Evolutionary conservation across 2,888 invertebrate species (phyloP).

Genomic region (Nephrocerus scutellatus): DNA sequence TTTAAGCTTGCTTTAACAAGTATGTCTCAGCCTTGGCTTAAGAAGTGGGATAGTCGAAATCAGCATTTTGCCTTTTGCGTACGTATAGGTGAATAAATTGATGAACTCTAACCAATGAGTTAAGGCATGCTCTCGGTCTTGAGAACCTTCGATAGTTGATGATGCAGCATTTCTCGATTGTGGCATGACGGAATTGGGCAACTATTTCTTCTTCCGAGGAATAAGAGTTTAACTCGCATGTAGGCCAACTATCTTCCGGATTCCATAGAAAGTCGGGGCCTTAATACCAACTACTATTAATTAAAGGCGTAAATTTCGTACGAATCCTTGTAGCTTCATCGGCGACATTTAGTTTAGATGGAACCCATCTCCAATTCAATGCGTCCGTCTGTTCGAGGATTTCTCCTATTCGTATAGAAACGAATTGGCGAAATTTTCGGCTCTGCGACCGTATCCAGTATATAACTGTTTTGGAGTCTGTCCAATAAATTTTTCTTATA

Average conservation of each 20-base stretch:
- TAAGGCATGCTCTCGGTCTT: background rate
- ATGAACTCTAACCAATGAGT: background rate
- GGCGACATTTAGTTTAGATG: conserved; percentile 19
- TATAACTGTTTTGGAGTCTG: conserved; percentile 25
- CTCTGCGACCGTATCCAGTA: conserved; percentile 25
- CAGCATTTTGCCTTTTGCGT: too few relatives aligned
- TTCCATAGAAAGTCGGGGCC: conserved; percentile 17
- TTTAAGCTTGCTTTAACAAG: background rate
- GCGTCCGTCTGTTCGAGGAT: conserved; percentile 18
- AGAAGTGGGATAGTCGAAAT: background rate
- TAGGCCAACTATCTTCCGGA: conserved; percentile 8
- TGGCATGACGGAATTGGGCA: too few relatives aligned
- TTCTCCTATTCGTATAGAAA: conserved; percentile 19
- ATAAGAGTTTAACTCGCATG: background rate
- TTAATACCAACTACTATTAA: conserved; percentile 12
- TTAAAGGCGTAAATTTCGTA: background rate
- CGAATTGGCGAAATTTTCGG: conserved; percentile 20
- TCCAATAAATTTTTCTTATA: conserved; percentile 19
- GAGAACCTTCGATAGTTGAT: conserved; percentile 1
- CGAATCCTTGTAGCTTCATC: conserved; percentile 19
- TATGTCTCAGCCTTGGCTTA: background rate
- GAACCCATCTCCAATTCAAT: conserved; percentile 14
- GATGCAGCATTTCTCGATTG: too few relatives aligned
- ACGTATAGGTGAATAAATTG: background rate
- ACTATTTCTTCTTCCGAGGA: background rate